Conservation (phyloP, 2,888 invertebrate species). For the Taphrorychus bicolor region DNA sequence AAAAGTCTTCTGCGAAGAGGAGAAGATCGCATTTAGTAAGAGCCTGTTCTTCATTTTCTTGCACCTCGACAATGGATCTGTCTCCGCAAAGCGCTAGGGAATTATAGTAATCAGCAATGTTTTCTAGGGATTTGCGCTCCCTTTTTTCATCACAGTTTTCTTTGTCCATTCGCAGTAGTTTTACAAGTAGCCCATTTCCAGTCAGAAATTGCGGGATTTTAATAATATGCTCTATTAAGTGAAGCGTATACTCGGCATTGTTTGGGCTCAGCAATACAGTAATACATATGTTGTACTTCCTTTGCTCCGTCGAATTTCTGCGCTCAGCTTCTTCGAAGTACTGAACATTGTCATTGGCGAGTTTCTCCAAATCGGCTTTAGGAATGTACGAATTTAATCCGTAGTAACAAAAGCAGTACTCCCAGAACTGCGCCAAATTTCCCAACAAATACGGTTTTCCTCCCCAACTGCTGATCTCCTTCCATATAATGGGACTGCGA, state of each 20-base stretch:
- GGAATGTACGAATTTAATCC: slow-evolving; percentile 55
- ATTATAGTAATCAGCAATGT: slow-evolving; percentile 35
- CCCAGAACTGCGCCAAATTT: slow-evolving; percentile 66
- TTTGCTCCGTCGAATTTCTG: slow-evolving; percentile 25
- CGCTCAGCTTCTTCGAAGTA: slow-evolving; percentile 40
- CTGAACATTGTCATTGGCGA: slow-evolving; percentile 43
- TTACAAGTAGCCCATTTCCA: slow-evolving; percentile 50
- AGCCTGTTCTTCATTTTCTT: slow-evolving; percentile 61
- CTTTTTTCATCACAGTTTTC: slow-evolving; percentile 41
- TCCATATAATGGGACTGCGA: slow-evolving; percentile 68
- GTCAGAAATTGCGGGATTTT: slow-evolving; percentile 46
- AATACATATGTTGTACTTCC: slow-evolving; percentile 40
- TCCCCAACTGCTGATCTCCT: slow-evolving; percentile 65
- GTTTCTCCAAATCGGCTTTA: slow-evolving; percentile 47
- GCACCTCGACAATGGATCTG: slow-evolving; percentile 50
- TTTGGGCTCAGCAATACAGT: slow-evolving; percentile 51
- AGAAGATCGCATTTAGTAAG: slow-evolving; percentile 63
- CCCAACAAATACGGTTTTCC: slow-evolving; percentile 67
- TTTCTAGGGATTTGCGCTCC: slow-evolving; percentile 22
- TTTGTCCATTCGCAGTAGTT: slow-evolving; percentile 47
- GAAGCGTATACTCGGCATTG: slow-evolving; percentile 41
- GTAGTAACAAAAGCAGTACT: slow-evolving; percentile 69
- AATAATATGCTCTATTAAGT: slow-evolving; percentile 51
- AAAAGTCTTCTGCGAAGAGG: slow-evolving; percentile 62
- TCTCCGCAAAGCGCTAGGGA: slow-evolving; percentile 48